Conservation (phyloP, 2,888 invertebrate species). For the Alloscopus bannaensis region DNA sequence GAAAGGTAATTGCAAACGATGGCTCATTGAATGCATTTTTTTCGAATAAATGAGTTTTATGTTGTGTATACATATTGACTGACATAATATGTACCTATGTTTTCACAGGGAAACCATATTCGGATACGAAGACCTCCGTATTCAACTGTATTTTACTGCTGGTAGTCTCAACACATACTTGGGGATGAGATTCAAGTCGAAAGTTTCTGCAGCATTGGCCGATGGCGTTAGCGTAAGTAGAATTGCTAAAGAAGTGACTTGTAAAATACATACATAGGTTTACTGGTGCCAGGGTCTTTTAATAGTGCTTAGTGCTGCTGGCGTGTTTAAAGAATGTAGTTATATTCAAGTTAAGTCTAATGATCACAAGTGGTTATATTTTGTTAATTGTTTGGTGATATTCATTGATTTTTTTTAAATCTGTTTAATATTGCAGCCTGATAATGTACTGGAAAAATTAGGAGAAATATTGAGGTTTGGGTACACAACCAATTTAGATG, state of each 20-base stretch:
- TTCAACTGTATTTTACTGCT: slow-evolving; percentile 88
- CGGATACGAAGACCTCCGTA: slow-evolving; percentile 90
- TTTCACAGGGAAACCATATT: slow-evolving; percentile 88
- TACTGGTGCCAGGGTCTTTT: too few relatives aligned
- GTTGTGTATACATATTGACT: background rate
- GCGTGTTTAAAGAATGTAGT: too few relatives aligned
- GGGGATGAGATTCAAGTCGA: slow-evolving; percentile 80
- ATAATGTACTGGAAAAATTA: slow-evolving; percentile 84
- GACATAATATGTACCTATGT: background rate
- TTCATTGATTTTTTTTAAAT: slow-evolving; percentile 4
- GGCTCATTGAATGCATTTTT: too few relatives aligned
- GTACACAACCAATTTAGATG: slow-evolving; percentile 83
- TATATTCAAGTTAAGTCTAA: too few relatives aligned
- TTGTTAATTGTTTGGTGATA: background rate
- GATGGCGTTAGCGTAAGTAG: slow-evolving; percentile 75
- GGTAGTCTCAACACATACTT: slow-evolving; percentile 88
- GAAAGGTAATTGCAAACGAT: slow-evolving; percentile 82
- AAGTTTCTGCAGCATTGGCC: slow-evolving; percentile 74
- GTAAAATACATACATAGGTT: too few relatives aligned
- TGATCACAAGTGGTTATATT: background rate
- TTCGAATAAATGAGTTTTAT: slow-evolving; percentile 7
- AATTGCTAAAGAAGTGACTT: too few relatives aligned
- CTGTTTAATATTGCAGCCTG: slow-evolving; percentile 79
- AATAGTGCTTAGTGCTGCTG: too few relatives aligned
- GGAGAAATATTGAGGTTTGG: slow-evolving; percentile 83